phyloP scores from a whole-genome alignment of 92 coral and sea anemone genomes.

The Pocillopora meandrina region DNA sequence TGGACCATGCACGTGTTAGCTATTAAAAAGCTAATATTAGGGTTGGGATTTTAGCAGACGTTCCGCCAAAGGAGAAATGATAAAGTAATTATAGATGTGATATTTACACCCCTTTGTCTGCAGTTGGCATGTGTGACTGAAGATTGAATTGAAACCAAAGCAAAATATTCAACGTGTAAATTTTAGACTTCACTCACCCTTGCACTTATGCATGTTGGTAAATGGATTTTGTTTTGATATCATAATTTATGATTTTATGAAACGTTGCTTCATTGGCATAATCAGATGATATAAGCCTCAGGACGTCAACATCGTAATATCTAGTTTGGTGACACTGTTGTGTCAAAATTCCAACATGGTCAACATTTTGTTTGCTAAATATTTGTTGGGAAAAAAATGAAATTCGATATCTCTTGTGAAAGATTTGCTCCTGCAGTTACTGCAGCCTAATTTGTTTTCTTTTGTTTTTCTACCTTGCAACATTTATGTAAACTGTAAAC shows the following conservation, averaged over 20 bases:
- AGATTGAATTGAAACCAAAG: no score
- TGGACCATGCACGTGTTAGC: background rate
- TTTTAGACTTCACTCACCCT: no score
- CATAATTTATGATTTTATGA: no score
- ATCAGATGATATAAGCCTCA: background rate
- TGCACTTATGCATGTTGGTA: no score
- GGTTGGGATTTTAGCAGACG: background rate
- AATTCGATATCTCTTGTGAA: background rate
- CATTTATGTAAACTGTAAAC: background rate
- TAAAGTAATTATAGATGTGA: background rate
- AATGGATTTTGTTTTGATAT: no score
- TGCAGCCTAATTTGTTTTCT: background rate
- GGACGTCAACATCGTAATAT: background rate
- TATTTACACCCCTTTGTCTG: background rate
- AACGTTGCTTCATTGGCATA: background rate
- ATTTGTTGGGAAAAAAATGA: no score
- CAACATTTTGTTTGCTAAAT: background rate
- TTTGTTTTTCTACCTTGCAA: background rate
- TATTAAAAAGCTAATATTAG: background rate
- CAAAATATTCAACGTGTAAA: no score
- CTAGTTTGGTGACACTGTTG: background rate
- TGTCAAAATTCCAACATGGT: background rate
- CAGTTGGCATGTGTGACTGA: background rate
- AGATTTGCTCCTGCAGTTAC: background rate
- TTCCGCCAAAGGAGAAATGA: background rate